Percentiles rank a stretch among this genome's conserved stretches.
Conservation (phyloP, 2,888 invertebrate genomes). For the Laothoe populi region DNA sequence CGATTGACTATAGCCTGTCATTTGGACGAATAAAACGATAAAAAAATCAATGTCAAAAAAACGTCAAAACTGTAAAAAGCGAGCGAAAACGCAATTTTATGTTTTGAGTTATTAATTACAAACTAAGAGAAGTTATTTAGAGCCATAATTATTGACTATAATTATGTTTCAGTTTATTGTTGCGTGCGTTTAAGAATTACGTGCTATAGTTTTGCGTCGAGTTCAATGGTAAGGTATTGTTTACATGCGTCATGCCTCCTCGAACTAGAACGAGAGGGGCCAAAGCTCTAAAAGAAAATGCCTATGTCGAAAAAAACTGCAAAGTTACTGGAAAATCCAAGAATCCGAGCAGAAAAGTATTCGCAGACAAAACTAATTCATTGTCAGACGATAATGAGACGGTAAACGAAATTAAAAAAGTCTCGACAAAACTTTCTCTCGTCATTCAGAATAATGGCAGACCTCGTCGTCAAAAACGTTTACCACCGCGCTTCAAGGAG, state of each 20-base stretch:
- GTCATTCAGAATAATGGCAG: constrained; percentile 35
- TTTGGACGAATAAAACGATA: too few relatives aligned
- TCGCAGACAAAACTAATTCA: constrained; percentile 75
- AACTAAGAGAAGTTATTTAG: background rate
- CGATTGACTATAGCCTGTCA: too few relatives aligned
- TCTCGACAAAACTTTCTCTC: constrained; percentile 36
- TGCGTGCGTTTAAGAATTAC: background rate
- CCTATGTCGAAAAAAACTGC: constrained; percentile 46
- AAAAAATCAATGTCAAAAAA: background rate
- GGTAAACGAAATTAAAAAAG: constrained; percentile 34
- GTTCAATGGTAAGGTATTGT: constrained; percentile 32
- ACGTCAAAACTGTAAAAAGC: constrained; percentile 9
- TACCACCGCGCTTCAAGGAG: constrained; percentile 60
- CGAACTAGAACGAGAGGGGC: constrained; percentile 58
- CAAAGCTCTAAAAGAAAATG: constrained; percentile 67
- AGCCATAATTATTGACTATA: background rate
- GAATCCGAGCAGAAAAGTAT: constrained; percentile 57
- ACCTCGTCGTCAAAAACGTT: constrained; percentile 58
- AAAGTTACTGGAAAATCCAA: constrained; percentile 44
- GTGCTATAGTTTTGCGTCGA: background rate
- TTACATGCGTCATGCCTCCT: constrained; percentile 66
- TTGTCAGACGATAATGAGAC: constrained; percentile 69
- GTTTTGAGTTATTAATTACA: background rate
- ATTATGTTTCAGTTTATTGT: background rate
- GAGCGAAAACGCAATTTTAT: constrained; percentile 18